Evolutionary conservation across 2,797 vertebrate genomes (phyloP).

Genomic region (Karalla daura): DNA sequence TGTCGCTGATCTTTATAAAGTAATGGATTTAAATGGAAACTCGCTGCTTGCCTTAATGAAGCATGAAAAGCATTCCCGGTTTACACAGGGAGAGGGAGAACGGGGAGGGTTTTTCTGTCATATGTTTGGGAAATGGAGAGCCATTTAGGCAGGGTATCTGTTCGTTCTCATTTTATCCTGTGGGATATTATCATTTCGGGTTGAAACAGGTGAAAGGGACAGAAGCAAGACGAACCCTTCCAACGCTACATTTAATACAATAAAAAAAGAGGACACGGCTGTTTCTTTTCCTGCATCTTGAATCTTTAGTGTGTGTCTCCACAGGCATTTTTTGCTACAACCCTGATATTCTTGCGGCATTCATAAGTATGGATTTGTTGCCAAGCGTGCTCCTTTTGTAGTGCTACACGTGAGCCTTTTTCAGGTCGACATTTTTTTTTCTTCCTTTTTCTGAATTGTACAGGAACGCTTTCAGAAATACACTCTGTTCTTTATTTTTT

Average conservation of each 20-base stretch:
- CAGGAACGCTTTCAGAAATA: background rate
- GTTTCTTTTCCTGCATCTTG: background rate
- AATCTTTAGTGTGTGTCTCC: background rate
- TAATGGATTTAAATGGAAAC: constrained; percentile 74
- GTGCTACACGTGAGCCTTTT: background rate
- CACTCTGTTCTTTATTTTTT: background rate
- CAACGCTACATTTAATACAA: too few relatives aligned
- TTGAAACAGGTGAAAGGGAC: background rate
- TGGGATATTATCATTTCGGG: constrained; percentile 10
- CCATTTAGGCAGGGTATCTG: background rate
- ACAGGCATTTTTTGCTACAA: background rate
- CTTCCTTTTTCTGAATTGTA: constrained; percentile 3
- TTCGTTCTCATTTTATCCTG: constrained; percentile 18
- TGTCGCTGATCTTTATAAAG: constrained; percentile 65
- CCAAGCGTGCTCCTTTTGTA: constrained; percentile 2
- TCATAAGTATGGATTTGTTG: background rate
- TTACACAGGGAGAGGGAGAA: constrained; percentile 45
- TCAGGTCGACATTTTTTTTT: constrained; percentile 5
- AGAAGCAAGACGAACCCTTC: too few relatives aligned
- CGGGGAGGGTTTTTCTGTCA: constrained; percentile 8
- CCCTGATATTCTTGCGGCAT: background rate
- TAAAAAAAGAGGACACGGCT: background rate
- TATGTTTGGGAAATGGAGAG: constrained; percentile 13
- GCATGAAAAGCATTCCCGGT: constrained; percentile 73
- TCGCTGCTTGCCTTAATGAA: constrained; percentile 67